Conservation (phyloP, 2,888 invertebrate genomes). For the Dasysyrphus albostriatus region DNA sequence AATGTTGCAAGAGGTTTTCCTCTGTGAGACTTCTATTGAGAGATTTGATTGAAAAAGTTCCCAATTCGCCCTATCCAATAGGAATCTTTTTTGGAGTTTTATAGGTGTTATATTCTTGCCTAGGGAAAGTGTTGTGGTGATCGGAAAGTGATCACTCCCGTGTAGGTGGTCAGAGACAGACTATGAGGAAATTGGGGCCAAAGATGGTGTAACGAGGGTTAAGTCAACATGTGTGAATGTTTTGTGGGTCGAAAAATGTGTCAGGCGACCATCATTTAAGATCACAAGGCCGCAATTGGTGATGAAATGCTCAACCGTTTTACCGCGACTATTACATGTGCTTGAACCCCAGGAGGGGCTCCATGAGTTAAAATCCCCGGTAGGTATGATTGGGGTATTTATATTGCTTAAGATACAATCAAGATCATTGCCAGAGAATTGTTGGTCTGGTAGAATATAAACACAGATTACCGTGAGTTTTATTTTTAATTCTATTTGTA, state of each 20-base stretch:
- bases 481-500: background rate
- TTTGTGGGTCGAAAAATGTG: background rate
- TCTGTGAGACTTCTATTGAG: too few relatives aligned
- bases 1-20: background rate
- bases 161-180: conserved; percentile 12
- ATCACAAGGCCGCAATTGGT: too few relatives aligned
- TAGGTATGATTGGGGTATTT: too few relatives aligned
- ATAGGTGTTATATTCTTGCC: background rate
- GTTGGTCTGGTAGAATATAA: background rate
- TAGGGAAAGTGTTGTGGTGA: background rate
- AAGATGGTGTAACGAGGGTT: background rate
- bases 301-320: too few relatives aligned
- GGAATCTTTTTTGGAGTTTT: background rate
- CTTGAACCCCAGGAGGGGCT: too few relatives aligned
- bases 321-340: too few relatives aligned
- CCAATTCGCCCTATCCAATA: conserved; percentile 19
- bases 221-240: conserved; percentile 16
- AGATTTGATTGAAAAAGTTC: background rate
- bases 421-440: background rate
- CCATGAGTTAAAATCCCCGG: too few relatives aligned
- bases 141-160: conserved; percentile 35
- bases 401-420: too few relatives aligned
- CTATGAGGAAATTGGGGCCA: background rate
- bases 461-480: background rate
- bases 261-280: too few relatives aligned